Evolutionary conservation across 1,140 invertebrate species (phyloP).

Genomic region (Apolygus lucorum): DNA sequence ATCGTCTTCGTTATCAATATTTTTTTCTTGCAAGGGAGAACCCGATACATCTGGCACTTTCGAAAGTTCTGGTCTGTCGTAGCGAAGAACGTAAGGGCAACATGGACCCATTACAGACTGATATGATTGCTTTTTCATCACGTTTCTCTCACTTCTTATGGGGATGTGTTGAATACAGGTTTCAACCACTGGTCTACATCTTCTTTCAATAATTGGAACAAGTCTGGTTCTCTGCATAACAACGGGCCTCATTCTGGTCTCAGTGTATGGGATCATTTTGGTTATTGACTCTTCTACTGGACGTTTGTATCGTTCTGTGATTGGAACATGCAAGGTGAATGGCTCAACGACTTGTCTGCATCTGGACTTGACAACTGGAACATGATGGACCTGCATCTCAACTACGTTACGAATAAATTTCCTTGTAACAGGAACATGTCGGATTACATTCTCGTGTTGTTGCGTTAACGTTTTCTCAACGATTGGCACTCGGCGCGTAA

Average conservation of each 20-base stretch:
- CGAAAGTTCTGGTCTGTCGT: no score
- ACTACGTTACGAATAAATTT: not conserved
- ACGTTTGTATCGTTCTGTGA: not conserved
- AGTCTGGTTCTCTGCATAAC: not conserved
- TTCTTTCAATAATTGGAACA: conserved; percentile 17
- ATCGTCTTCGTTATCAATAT: no score
- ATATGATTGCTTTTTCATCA: no score
- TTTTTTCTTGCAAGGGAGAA: no score
- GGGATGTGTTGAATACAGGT: not conserved
- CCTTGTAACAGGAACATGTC: conserved; percentile 17
- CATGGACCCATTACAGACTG: no score
- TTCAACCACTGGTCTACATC: conserved; percentile 15
- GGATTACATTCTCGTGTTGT: conserved; percentile 5
- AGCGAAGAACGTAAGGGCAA: no score
- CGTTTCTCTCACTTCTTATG: not conserved
- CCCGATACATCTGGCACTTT: no score
- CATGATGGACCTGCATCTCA: conserved; percentile 3
- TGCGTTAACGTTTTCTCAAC: not conserved
- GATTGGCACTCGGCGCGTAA: not conserved
- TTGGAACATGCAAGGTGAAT: conserved; percentile 17
- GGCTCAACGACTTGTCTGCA: not conserved
- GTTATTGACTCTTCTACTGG: conserved; percentile 13
- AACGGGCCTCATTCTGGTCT: not conserved
- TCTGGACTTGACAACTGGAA: conserved; percentile 15
- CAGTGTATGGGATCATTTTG: conserved; percentile 6